Percentiles rank a stretch among this genome's conserved stretches.
Evolutionary conservation across 2,888 invertebrate genomes (phyloP).

Genomic region (Girardia tigrina): DNA sequence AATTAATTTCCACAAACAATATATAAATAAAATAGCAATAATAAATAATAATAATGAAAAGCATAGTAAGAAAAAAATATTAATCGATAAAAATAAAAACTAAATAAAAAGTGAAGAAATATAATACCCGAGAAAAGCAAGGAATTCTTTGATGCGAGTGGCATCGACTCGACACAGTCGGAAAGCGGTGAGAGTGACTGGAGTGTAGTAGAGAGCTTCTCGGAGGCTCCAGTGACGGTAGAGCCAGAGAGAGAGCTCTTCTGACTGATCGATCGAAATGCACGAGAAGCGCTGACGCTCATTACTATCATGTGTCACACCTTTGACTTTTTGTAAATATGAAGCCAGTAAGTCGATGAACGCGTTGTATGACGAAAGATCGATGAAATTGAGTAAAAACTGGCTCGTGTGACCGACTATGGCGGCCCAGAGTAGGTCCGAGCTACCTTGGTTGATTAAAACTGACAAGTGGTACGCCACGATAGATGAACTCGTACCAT

Average conservation of each 20-base stretch:
- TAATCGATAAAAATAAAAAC: no score
- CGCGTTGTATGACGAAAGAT: conserved; percentile 58
- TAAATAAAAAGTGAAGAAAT: no score
- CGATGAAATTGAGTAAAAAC: conserved; percentile 60
- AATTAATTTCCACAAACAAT: no score
- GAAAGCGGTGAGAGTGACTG: conserved; percentile 64
- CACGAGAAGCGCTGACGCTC: conserved; percentile 55
- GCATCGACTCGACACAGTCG: conserved; percentile 68
- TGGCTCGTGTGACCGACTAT: conserved; percentile 71
- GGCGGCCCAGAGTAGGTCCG: conserved; percentile 54
- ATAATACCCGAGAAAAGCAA: conserved; percentile 92
- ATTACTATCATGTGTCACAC: conserved; percentile 42
- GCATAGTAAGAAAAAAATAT: no score
- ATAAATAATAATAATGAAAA: no score
- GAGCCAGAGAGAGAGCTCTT: conserved; percentile 60
- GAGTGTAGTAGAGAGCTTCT: conserved; percentile 67
- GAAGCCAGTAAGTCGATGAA: conserved; percentile 58
- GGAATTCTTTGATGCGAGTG: conserved; percentile 64
- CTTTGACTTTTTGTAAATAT: conserved; percentile 61
- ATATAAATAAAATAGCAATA: no score
- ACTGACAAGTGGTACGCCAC: not conserved
- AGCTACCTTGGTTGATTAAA: not conserved
- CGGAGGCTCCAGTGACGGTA: conserved; percentile 83
- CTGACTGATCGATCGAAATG: conserved; percentile 54
- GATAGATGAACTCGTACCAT: not conserved